Conservation (phyloP, 2,113 vertebrate species). For the Narcine bancroftii region DNA sequence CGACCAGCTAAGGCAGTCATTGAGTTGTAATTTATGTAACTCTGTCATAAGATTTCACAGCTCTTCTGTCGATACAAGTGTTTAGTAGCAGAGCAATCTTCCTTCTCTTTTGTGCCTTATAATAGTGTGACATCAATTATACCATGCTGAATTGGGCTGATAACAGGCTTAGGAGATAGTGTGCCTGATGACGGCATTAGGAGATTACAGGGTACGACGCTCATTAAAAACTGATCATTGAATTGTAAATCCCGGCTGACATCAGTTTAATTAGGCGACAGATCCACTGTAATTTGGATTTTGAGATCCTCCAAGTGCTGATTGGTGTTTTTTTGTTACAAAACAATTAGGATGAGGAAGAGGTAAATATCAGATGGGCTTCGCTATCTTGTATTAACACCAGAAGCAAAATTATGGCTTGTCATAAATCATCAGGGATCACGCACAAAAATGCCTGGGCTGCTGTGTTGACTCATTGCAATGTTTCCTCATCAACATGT, state of each 20-base stretch:
- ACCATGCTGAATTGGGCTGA: constrained; percentile 33
- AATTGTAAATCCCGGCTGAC: constrained; percentile 37
- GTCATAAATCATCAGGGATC: not conserved
- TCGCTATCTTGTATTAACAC: not conserved
- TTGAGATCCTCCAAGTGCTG: constrained; percentile 29
- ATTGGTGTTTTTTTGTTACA: constrained; percentile 28
- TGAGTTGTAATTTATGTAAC: not conserved
- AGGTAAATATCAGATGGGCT: not conserved
- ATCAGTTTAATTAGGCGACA: constrained; percentile 33
- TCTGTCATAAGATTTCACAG: constrained; percentile 3
- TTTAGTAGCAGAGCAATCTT: not conserved
- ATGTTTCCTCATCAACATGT: not conserved
- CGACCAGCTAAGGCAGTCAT: not conserved
- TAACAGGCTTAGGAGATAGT: constrained; percentile 26
- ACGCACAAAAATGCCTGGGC: not conserved
- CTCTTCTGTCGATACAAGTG: not conserved
- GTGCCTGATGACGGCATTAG: not conserved
- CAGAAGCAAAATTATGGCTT: constrained; percentile 22
- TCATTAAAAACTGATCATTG: constrained; percentile 36
- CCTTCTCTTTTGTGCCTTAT: constrained; percentile 4
- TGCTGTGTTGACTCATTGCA: not conserved
- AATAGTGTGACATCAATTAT: constrained; percentile 37
- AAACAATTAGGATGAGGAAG: constrained; percentile 30
- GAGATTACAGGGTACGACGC: constrained; percentile 29
- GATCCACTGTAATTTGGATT: constrained; percentile 35